Percentiles rank a stretch among this genome's conserved stretches.
Evolutionary conservation across 1,140 invertebrate species (phyloP).

Genomic region (Aphaenogaster ashmeadi): DNA sequence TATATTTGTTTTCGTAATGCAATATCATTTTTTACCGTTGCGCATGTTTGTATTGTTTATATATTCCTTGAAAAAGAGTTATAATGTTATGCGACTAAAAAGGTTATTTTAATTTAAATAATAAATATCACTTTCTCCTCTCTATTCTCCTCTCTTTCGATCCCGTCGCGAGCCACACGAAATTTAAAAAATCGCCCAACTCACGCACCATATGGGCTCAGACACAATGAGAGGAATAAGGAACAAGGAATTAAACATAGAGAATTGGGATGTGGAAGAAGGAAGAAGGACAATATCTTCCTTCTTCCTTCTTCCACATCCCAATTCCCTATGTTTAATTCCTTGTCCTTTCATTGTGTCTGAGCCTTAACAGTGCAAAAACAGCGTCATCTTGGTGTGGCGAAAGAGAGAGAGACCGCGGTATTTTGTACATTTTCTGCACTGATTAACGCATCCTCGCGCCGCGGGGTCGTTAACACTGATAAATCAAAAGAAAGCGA

Average conservation of each 20-base stretch:
- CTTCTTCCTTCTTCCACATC: too few species aligned
- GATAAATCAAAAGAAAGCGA: slow-evolving; percentile 67
- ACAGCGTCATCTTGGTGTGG: slow-evolving; percentile 38
- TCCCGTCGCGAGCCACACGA: neutral
- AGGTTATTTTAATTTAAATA: slow-evolving; percentile 7
- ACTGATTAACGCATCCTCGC: slow-evolving; percentile 69
- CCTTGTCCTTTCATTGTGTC: too few species aligned
- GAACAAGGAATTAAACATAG: too few species aligned
- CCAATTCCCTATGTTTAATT: too few species aligned
- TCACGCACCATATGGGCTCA: slow-evolving; percentile 14
- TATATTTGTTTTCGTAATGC: neutral
- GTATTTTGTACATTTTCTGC: slow-evolving; percentile 68
- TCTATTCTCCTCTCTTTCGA: neutral
- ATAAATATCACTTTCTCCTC: slow-evolving; percentile 11
- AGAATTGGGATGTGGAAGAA: too few species aligned
- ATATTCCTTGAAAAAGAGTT: neutral
- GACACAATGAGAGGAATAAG: too few species aligned
- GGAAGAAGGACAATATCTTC: too few species aligned
- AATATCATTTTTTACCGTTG: neutral
- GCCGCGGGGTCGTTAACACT: slow-evolving; percentile 67
- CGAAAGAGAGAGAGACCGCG: slow-evolving; percentile 58
- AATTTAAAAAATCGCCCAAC: slow-evolving; percentile 2
- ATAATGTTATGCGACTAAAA: neutral
- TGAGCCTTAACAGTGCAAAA: slow-evolving; percentile 49
- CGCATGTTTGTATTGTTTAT: slow-evolving; percentile 14